Evolutionary conservation across 2,797 vertebrate species (phyloP), one percentile per base, ranked within the genome.

Genomic region (Fratercula arctica): DNA sequence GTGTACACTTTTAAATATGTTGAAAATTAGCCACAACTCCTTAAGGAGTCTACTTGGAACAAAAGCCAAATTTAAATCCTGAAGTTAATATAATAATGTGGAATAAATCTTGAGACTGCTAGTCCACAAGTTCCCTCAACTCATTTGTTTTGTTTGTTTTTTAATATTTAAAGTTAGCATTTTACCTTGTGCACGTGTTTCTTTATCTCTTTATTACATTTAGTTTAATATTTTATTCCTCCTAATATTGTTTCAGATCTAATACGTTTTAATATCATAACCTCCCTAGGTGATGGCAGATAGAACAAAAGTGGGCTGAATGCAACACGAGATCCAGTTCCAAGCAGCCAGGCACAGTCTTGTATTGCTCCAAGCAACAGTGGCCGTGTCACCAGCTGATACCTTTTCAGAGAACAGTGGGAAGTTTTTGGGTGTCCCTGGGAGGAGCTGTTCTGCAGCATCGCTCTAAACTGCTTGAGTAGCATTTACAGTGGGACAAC

Each of bases 21-120:
- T 95, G 88, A 96, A 97, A 97, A 96, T 96, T 95, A 97, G 90
- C 61, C 78, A 72, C 41, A 59, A 85, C 89, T 85, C 94, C 95
- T 96, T 82, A 94, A 95, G 94, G 90, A 87, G 46, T 94, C 78
- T 95, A 59, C 94, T 80, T 92, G 85, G 89, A 97, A 94, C 93
- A 96, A 96, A 95, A 89, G 39, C 46, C 76, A 88, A 57, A 91
- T 93, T 93, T 95, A 97, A 97, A 96, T 66, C 51, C 64, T 69
- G 89, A 85, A 75, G 70, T 95, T 96, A 97, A 95, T 96, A 85
- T 81, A 91, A 91, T 95, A 96, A 90, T 80, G 77, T 87, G 60
- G 89, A 85, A 93, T 96, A 94, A 82, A 88, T 95, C 31, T 91
- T 85, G 59, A 67, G 80, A 69, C 68, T 78, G 75, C 82, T 80